phyloP scores from a whole-genome alignment of 1,140 invertebrate genomes.

The Lasioglossum baleicum region DNA sequence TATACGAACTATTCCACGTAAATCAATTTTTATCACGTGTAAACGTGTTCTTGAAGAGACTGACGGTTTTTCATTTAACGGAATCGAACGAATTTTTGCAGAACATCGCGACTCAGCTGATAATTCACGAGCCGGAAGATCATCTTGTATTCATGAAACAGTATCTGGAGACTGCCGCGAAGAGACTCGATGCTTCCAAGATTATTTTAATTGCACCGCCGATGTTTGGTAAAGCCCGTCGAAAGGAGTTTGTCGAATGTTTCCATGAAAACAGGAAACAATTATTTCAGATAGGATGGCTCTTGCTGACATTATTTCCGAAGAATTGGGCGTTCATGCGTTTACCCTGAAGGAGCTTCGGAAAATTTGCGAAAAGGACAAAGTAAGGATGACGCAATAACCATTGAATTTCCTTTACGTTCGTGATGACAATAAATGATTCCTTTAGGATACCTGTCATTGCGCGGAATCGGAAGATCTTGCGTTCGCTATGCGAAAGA shows the following conservation, averaged over 20 bases:
- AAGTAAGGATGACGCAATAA: constrained; percentile 7
- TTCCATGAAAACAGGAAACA: background rate
- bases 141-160: constrained; percentile 79
- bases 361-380: background rate
- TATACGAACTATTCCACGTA: constrained; percentile 80
- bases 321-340: constrained; percentile 68
- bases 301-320: constrained; percentile 65
- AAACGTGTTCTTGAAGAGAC: too few relatives aligned
- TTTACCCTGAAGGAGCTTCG: constrained; percentile 61
- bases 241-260: too few relatives aligned
- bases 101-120: constrained; percentile 78
- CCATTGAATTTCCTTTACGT: background rate
- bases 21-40: constrained; percentile 12
- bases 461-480: constrained; percentile 53
- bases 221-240: constrained; percentile 62
- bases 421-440: background rate
- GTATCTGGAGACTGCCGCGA: constrained; percentile 72
- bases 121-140: constrained; percentile 79
- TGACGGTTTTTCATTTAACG: too few relatives aligned
- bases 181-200: constrained; percentile 73
- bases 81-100: constrained; percentile 32
- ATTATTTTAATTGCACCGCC: constrained; percentile 77
- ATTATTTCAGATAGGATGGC: constrained; percentile 57
- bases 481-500: constrained; percentile 51
- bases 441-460: constrained; percentile 24